These are phyloP conservation scores for Tachysurus fulvidraco DNA, from an alignment of 2,113 vertebrate genomes.

Conservation along the genomic window DNA sequence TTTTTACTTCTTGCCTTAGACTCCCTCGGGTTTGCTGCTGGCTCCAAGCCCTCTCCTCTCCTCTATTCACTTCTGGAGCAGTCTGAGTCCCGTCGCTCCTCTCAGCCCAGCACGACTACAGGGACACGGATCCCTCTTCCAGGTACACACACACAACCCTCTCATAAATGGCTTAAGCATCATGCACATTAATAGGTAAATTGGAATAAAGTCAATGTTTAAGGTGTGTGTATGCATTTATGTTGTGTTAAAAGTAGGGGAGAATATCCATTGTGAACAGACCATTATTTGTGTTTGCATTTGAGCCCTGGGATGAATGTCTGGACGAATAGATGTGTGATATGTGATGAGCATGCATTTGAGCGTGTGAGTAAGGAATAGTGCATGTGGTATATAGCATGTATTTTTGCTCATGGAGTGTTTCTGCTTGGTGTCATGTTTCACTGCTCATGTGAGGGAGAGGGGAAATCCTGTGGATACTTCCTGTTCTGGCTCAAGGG, in stretches of 20 bases:
- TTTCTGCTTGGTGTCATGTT: conserved; percentile 56
- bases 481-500: conserved; percentile 61
- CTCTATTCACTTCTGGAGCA: conserved; percentile 97
- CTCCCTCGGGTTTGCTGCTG: conserved; percentile 90
- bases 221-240: conserved; percentile 2
- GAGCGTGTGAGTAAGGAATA: neutral
- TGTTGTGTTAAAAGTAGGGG: conserved; percentile 12
- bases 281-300: neutral
- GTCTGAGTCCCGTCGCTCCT: conserved; percentile 91
- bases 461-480: conserved; percentile 62
- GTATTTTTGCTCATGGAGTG: conserved; percentile 32
- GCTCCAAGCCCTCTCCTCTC: conserved; percentile 90
- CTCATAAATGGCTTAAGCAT: neutral
- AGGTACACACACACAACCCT: conserved; percentile 71
- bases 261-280: neutral
- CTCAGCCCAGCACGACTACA: conserved; percentile 92
- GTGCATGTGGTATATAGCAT: neutral
- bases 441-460: conserved; percentile 53
- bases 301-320: conserved; percentile 1
- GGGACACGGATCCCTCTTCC: conserved; percentile 89
- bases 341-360: conserved; percentile 3
- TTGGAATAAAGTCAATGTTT: neutral
- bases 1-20: conserved; percentile 70
- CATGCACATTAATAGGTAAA: neutral
- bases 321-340: neutral